Evolutionary conservation across 2,888 invertebrate genomes (phyloP).

Genomic region (Cantharis rufa): DNA sequence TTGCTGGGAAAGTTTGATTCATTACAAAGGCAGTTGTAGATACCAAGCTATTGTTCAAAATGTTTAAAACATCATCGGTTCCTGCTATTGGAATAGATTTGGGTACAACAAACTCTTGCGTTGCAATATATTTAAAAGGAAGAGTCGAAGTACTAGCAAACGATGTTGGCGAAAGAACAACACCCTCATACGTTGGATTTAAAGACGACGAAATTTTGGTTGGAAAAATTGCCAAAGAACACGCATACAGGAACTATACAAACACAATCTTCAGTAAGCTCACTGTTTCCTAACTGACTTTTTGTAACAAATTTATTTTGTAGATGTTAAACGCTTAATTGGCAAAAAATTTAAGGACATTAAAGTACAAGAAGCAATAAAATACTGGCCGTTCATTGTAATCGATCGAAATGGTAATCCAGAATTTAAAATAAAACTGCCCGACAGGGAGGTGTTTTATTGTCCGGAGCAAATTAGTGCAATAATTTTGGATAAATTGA

Average conservation of each 20-base stretch:
- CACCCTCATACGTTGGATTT: slow-evolving; percentile 96
- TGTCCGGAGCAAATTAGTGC: neutral
- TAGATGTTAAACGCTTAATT: slow-evolving; percentile 73
- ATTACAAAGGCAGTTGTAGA: neutral
- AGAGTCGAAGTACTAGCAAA: slow-evolving; percentile 98
- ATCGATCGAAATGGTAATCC: neutral
- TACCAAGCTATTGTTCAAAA: neutral
- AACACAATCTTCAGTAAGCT: slow-evolving; percentile 92
- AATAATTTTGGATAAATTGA: neutral
- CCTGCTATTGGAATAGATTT: slow-evolving; percentile 94
- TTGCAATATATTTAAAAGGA: slow-evolving; percentile 95
- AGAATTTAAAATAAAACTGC: neutral
- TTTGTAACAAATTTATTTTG: slow-evolving; percentile 50
- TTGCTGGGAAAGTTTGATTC: neutral
- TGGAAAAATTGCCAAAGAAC: slow-evolving; percentile 98
- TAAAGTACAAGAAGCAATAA: neutral
- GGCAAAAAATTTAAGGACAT: neutral
- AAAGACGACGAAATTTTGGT: slow-evolving; percentile 96
- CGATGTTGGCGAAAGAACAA: slow-evolving; percentile 97
- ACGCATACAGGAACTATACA: slow-evolving; percentile 96
- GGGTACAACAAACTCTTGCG: slow-evolving; percentile 87
- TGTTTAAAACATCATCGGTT: neutral
- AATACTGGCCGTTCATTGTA: neutral
- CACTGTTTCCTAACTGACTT: neutral
- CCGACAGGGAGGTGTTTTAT: neutral